Base-by-base conservation (phyloP, 2,113 vertebrate genomes). In the Delphinapterus leucas region DNA sequence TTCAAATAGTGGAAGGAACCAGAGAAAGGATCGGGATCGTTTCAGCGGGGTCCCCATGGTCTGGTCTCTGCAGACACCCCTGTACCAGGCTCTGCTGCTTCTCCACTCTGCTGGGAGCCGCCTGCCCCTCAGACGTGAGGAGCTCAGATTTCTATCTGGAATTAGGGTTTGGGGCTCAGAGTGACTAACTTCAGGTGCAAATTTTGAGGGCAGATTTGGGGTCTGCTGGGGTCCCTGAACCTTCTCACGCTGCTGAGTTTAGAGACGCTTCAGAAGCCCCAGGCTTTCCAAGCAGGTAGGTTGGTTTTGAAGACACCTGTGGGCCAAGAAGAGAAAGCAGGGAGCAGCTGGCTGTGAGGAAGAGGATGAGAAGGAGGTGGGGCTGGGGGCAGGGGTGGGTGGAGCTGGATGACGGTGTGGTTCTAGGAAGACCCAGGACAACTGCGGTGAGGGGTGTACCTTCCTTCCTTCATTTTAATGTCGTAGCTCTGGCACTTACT, bases 21-120 rank as follows among this genome's bases (percentile, higher is more conserved):
- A 12, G 36, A 23, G 58, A 31, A 41, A 11, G 11, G n/a, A 36
- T 36, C 0, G 18, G 38, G 71, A 55, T n/a, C 0, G 0, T 33
- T 12, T 5, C 11, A 3, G 10, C 0, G 23, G 8, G 36, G 74
- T 8, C 4, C 2, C 33, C 31, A 2, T 0, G 1, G 8, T 5
- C 2, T 0, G 26, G 65, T 8, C 41, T 85, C 55, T 33, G n/a
- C 2, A 61, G 36, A 70, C 4, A 9, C 18, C 4, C 25, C 33
- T 14, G 14, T 7, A 47, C 6, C 2, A 0, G 65, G 26, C 10
- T 60, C 47, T 14, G 47, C 68, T 60, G 23, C 73, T 49, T 49
- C 3, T 41, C 41, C 1, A 1, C 25, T 71, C 3, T 58, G 20
- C 71, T 82, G 74, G 31, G 23, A 70, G 5, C 1, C n/a, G 17